Conservation (phyloP, 2,888 invertebrate species). For the Didymodactylos carnosus region DNA sequence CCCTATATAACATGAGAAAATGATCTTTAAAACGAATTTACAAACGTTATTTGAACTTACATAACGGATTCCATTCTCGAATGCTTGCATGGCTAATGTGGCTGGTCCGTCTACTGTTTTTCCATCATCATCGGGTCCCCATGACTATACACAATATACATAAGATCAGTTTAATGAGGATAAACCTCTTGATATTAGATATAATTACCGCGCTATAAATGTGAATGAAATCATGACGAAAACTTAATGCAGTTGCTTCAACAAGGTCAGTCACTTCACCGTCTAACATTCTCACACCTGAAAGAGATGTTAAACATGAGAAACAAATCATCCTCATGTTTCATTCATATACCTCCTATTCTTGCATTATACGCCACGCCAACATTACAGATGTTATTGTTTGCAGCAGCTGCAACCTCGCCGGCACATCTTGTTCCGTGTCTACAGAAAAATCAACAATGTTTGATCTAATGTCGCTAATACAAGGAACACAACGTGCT, state of each 20-base stretch:
- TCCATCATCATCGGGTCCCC: conserved; percentile 84
- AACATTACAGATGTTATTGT: conserved; percentile 79
- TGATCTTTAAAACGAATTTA: neutral
- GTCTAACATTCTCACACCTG: conserved; percentile 83
- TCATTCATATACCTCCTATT: conserved; percentile 51
- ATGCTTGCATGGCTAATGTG: conserved; percentile 74
- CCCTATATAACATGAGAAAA: conserved; percentile 42
- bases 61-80: conserved; percentile 80
- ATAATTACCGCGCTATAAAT: conserved; percentile 71
- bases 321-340: neutral
- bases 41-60: conserved; percentile 38
- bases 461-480: too few species aligned
- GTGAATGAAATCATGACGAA: conserved; percentile 87
- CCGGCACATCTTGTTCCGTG: conserved; percentile 73
- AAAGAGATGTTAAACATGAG: conserved; percentile 23
- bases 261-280: conserved; percentile 97
- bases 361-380: conserved; percentile 85
- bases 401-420: conserved; percentile 86
- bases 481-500: too few species aligned
- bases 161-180: too few species aligned
- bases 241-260: conserved; percentile 75
- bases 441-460: conserved; percentile 21
- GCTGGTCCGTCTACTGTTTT: conserved; percentile 95
- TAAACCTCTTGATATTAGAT: too few species aligned
- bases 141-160: neutral